phyloP scores from a whole-genome alignment of 2,888 invertebrate genomes.

The Tipula unca region DNA sequence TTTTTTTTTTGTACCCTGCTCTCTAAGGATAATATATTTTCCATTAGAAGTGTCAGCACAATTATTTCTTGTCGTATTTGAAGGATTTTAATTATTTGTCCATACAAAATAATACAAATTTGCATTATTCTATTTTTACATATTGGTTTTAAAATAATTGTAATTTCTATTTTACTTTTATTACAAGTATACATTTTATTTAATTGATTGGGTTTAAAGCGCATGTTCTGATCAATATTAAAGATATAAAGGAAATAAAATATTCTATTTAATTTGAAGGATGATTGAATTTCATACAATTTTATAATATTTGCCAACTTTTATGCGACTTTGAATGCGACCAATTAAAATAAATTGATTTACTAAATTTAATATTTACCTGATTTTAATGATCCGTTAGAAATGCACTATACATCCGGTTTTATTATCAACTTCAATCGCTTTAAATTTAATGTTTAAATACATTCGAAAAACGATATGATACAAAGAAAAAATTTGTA shows the following conservation, averaged over 20 bases:
- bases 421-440: too few relatives aligned
- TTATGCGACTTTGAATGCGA: background rate
- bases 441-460: background rate
- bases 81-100: background rate
- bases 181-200: background rate
- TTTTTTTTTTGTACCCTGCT: background rate
- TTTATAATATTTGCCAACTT: background rate
- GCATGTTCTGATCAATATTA: conserved; percentile 8
- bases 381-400: background rate
- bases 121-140: background rate
- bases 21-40: background rate
- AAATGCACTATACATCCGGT: background rate
- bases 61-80: background rate
- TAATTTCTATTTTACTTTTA: background rate
- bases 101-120: background rate
- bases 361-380: background rate
- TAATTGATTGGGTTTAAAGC: background rate
- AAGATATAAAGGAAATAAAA: background rate
- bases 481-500: too few relatives aligned
- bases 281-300: background rate
- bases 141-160: background rate
- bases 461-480: background rate
- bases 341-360: background rate
- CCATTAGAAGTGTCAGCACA: background rate
- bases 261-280: background rate